Conservation (phyloP, 2,797 vertebrate genomes). For the Pangasius macronema region DNA sequence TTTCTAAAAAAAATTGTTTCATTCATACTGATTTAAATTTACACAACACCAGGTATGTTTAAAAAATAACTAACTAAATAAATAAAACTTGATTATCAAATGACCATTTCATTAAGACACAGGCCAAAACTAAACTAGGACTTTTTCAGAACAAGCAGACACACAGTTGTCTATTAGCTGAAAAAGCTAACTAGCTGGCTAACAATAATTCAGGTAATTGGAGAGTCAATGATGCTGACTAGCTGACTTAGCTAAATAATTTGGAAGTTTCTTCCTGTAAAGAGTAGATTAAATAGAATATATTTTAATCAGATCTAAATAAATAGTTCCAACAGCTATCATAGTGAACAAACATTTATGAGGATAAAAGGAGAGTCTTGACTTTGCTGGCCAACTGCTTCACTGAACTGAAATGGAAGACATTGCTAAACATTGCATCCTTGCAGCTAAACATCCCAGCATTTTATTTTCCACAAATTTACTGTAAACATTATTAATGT, state of each 20-base stretch:
- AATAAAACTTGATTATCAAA: not conserved
- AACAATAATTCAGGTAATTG: not conserved
- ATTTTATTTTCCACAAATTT: not conserved
- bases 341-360: not conserved
- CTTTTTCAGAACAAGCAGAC: not conserved
- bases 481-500: not conserved
- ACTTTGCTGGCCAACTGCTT: not conserved
- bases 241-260: not conserved
- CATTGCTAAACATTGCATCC: not conserved
- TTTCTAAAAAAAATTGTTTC: no score
- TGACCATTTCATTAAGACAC: not conserved
- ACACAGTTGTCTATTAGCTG: not conserved
- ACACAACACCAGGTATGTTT: no score
- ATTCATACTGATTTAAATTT: no score
- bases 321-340: not conserved
- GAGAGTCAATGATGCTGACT: not conserved
- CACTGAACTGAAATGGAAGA: not conserved
- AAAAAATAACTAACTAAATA: not conserved
- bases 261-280: not conserved
- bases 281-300: not conserved
- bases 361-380: not conserved
- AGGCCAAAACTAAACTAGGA: not conserved
- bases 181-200: not conserved
- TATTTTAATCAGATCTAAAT: not conserved
- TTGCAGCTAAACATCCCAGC: not conserved